These are phyloP conservation scores for Mongoloraphidia duomilia DNA, from an alignment of 2,888 invertebrate genomes.

Conservation along the genomic window DNA sequence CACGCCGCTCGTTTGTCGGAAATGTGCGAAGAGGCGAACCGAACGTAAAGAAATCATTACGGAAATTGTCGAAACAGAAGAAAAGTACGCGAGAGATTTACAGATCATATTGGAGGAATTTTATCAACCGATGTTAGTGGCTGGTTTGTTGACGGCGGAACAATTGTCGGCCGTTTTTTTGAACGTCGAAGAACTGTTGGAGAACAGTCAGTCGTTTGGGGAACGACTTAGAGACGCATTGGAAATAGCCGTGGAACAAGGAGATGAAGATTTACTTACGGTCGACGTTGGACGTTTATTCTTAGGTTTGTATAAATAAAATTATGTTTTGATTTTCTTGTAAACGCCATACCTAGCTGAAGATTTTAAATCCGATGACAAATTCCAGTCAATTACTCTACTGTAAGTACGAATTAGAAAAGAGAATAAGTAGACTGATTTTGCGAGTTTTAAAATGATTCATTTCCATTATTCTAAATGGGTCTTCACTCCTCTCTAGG, in stretches of 20 bases:
- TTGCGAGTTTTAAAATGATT: too few species aligned
- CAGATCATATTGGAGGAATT: constrained; percentile 88
- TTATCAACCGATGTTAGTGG: constrained; percentile 84
- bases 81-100: constrained; percentile 86
- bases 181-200: constrained; percentile 82
- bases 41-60: constrained; percentile 89
- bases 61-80: constrained; percentile 91
- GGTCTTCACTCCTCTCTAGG: too few species aligned
- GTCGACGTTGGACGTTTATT: constrained; percentile 86
- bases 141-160: constrained; percentile 78
- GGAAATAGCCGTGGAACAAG: constrained; percentile 70
- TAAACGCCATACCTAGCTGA: too few species aligned
- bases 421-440: too few species aligned
- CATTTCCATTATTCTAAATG: too few species aligned
- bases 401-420: too few species aligned
- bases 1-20: constrained; percentile 70
- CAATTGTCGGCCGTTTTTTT: constrained; percentile 86
- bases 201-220: constrained; percentile 73
- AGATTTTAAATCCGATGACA: too few species aligned
- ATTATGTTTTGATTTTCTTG: too few species aligned
- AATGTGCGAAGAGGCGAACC: constrained; percentile 74
- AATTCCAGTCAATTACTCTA: too few species aligned
- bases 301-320: constrained; percentile 25
- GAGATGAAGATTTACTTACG: constrained; percentile 69
- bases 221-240: constrained; percentile 76